phyloP scores from a whole-genome alignment of 2,888 invertebrate species.

The Melikaiella ostensackeni region DNA sequence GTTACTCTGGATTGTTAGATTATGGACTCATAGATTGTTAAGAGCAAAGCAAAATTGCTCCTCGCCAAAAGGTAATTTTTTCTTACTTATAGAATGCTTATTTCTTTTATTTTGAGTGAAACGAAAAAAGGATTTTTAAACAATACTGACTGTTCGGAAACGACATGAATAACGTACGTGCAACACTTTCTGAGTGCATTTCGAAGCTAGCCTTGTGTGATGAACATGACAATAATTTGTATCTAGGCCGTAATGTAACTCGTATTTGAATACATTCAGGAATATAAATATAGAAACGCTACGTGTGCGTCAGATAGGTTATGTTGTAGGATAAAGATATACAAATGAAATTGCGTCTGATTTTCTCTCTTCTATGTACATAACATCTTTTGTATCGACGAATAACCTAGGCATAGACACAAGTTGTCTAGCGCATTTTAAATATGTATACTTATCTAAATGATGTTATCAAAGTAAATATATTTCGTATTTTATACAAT shows the following conservation, averaged over 20 bases:
- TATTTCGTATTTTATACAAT: slow-evolving; percentile 74
- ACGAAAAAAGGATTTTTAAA: not conserved
- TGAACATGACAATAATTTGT: slow-evolving; percentile 57
- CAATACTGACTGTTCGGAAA: not conserved
- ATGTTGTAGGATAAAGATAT: slow-evolving; percentile 5
- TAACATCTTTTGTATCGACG: slow-evolving; percentile 70
- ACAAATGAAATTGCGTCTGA: slow-evolving; percentile 15
- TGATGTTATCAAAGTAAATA: slow-evolving; percentile 73
- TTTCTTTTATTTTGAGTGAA: not conserved
- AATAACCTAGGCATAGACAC: slow-evolving; percentile 61
- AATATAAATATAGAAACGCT: slow-evolving; percentile 53
- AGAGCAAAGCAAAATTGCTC: slow-evolving; percentile 13
- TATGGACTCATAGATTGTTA: slow-evolving; percentile 8
- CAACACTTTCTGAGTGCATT: slow-evolving; percentile 1
- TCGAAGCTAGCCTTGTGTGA: slow-evolving; percentile 46
- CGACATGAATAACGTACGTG: slow-evolving; percentile 29
- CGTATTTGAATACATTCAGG: slow-evolving; percentile 49
- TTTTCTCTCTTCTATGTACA: slow-evolving; percentile 59
- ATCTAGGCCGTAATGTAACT: slow-evolving; percentile 49
- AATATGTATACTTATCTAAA: slow-evolving; percentile 73
- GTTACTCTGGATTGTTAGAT: slow-evolving; percentile 8
- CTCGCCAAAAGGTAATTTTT: slow-evolving; percentile 20
- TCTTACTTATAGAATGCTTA: slow-evolving; percentile 27
- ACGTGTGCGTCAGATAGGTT: slow-evolving; percentile 48
- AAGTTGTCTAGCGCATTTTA: slow-evolving; percentile 60